Evolutionary conservation across 1,140 invertebrate genomes (phyloP), one percentile per base, ranked within the genome.

Genomic region (Dendrolimus punctatus): DNA sequence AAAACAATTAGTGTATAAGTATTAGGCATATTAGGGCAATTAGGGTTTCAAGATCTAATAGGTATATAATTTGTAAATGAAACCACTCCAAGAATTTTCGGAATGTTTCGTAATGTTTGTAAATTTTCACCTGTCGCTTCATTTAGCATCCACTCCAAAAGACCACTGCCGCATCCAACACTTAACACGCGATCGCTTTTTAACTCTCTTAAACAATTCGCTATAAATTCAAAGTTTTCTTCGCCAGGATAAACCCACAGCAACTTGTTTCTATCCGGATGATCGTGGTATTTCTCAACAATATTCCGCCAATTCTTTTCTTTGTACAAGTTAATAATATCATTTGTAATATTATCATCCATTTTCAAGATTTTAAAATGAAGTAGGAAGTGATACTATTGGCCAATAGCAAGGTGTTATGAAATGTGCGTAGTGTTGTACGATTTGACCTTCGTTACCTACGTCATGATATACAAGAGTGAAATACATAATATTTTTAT

Each of bases 221-320:
- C 55, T 4, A 88, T 52, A 60, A 86, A 87, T 7, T 48, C 36
- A 45, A 88, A 78, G 57, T 87, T 87, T 8, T 76, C 72, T 51
- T 82, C 85, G 39, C 71, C 79, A 2, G 86, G 87, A 66, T 77
- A 88, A 8, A 87, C 85, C 85, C 86, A 88, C 40, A 87, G 53
- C 6, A 88, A 45, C 60, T 79, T 87, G 52, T 74, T 85, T 49
- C 76, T 73, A 0, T 81, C 71, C 2, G 68, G 72, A 51, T 80
- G 72, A 5, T 81, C 63, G 40, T 80, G 73, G 45, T 73, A 87
- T 5, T 57, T 75, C 0, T 72, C 61, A 5, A 78, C 67, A 8
- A 88, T 86, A 5, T 75, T 63, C 56, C 57, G 78, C 87, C 87
- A 88, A 41, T 87, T 71, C 36, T 61, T 71, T 6, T 73, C 57